Base-by-base conservation (phyloP, 2,797 vertebrate species). In the Gobionotothen gibberifrons region DNA sequence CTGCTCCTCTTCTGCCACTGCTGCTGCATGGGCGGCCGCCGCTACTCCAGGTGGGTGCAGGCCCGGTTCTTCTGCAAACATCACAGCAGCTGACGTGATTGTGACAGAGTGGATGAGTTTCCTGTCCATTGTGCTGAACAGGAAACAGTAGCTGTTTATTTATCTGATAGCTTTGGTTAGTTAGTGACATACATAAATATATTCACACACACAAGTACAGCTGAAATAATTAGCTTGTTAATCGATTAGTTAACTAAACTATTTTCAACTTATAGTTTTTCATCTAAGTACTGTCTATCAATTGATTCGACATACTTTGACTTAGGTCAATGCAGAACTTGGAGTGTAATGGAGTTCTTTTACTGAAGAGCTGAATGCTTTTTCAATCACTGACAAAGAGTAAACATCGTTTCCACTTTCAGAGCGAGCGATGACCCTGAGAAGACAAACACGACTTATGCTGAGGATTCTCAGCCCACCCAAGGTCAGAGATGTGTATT, bases 381-480 rank as follows among this genome's bases (percentile, higher is more conserved):
- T 36, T 36, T 36, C 32, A 36, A 36, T 36, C 32, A 36, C 32
- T 36, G 47, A 49, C 13, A 47, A 44, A 53, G 17, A 55, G 22
- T 63, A 40, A 79, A 66, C 72, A 46, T 65, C 0, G 3, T 65
- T 51, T 67, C 21, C 15, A 54, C 57, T 69, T 83, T 48, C 78
- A 98, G 98, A 92, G 97, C 96, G 74, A 96, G 95, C 2, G 97
- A 98, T 93, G 98, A 99, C 78, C 95, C 95, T 0, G 97, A 99
- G 90, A 99, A 99, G 93, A 98, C 97, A 74, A 97, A 96, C 79
- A 97, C 96, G 46, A 97, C 97, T 7, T 98, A 97, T 81, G 92
- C 96, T 87, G 98, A 99, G 36, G 96, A 98, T 67, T 95, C 95
- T 36, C 97, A 96, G 90, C 96, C 94, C 0, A 93, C 94, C 5